phyloP scores from a whole-genome alignment of 2,113 vertebrate genomes.

The Trematocara macrostoma region DNA sequence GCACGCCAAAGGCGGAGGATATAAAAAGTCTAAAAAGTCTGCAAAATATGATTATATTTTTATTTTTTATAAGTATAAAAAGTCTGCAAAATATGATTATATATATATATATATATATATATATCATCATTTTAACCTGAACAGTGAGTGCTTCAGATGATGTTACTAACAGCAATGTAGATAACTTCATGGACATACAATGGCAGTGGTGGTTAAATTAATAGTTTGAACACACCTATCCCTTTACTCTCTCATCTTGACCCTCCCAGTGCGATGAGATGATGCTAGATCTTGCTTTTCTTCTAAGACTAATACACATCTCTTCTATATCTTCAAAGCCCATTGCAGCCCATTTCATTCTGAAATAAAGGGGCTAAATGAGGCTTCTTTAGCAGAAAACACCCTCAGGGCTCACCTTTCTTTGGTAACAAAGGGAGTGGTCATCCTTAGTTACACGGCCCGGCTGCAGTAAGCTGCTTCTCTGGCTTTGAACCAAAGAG shows the following conservation, averaged over 20 bases:
- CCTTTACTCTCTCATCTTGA: background rate
- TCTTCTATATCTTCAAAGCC: conserved; percentile 11
- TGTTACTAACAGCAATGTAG: background rate
- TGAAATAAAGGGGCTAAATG: conserved; percentile 17
- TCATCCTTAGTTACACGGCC: background rate
- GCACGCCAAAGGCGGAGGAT: background rate
- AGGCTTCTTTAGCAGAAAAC: background rate
- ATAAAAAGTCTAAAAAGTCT: background rate
- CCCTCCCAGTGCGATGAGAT: background rate
- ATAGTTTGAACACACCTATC: background rate
- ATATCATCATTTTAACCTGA: background rate
- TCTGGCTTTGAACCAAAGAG: background rate
- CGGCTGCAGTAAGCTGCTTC: background rate
- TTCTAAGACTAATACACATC: background rate
- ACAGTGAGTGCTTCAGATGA: background rate
- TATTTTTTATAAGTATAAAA: no score
- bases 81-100: background rate
- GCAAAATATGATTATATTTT: background rate
- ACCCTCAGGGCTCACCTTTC: conserved; percentile 4
- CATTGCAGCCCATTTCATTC: conserved; percentile 9
- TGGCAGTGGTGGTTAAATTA: background rate
- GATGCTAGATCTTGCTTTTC: background rate
- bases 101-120: no score
- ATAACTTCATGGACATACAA: background rate
- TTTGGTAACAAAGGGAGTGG: conserved; percentile 22